These are phyloP conservation scores for Sebastes fasciatus DNA, from an alignment of 2,113 vertebrate species.

Conservation along the genomic window DNA sequence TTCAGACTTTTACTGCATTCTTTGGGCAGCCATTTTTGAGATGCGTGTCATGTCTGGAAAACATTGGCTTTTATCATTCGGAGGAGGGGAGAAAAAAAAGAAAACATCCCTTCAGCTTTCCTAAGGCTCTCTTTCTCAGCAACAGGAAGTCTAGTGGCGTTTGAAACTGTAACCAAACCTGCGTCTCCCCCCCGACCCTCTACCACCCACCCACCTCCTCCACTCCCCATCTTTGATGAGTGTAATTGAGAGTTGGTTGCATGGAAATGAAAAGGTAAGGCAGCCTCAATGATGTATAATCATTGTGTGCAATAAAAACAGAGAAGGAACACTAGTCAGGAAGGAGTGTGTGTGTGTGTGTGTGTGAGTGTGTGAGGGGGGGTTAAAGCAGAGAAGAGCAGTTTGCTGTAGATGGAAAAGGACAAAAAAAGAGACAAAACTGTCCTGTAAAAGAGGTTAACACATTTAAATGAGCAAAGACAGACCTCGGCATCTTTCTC, in stretches of 20 bases:
- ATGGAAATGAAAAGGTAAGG: constrained; percentile 77
- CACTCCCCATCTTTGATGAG: constrained; percentile 68
- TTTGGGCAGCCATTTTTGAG: constrained; percentile 54
- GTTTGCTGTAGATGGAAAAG: background rate
- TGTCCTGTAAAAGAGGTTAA: background rate
- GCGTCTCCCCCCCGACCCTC: background rate
- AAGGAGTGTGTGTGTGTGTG: background rate
- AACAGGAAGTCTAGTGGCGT: constrained; percentile 65
- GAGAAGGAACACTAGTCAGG: constrained; percentile 37
- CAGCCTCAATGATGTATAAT: constrained; percentile 71
- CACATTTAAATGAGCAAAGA: background rate
- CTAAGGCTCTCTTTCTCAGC: constrained; percentile 43
- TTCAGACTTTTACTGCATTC: constrained; percentile 50
- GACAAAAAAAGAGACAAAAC: background rate
- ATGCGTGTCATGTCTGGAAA: constrained; percentile 67
- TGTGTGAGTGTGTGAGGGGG: background rate
- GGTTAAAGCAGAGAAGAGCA: background rate
- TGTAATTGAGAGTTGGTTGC: constrained; percentile 68
- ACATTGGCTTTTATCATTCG: constrained; percentile 69
- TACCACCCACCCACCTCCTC: background rate
- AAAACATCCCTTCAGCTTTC: constrained; percentile 48
- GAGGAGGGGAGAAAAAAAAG: constrained; percentile 23
- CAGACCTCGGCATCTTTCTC: background rate
- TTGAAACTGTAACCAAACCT: constrained; percentile 70
- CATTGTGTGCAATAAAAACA: constrained; percentile 61